Percentiles rank a stretch among this genome's conserved stretches.
Evolutionary conservation across 2,797 vertebrate species (phyloP).

Genomic region (Valencia hispanica): DNA sequence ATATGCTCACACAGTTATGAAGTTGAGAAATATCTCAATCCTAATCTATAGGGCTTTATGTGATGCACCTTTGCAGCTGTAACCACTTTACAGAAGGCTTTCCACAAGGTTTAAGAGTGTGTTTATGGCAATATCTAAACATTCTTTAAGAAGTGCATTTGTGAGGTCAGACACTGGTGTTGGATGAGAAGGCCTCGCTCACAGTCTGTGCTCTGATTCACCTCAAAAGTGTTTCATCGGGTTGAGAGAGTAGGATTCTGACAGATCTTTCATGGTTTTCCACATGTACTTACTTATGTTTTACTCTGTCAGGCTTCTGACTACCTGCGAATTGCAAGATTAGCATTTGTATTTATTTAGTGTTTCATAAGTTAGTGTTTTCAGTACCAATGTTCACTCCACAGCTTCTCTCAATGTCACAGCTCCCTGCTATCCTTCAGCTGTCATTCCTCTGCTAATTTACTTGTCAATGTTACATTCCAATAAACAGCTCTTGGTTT

Average conservation of each 20-base stretch:
- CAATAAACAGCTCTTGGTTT: too few species aligned
- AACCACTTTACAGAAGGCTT: not conserved
- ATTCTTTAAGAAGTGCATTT: not conserved
- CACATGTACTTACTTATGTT: not conserved
- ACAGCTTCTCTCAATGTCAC: too few species aligned
- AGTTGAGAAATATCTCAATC: not conserved
- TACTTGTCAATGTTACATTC: too few species aligned
- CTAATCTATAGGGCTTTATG: not conserved
- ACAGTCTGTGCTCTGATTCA: not conserved
- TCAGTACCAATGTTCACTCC: too few species aligned
- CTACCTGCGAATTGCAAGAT: not conserved
- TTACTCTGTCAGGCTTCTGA: not conserved
- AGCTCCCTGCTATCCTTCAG: too few species aligned
- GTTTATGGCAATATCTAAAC: not conserved
- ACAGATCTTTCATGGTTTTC: not conserved
- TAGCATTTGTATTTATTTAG: not conserved
- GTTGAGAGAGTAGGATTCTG: not conserved
- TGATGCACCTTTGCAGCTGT: not conserved
- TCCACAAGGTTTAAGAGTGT: not conserved
- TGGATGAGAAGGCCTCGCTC: not conserved
- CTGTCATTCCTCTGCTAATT: too few species aligned
- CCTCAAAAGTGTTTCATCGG: not conserved
- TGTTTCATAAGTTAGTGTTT: not conserved
- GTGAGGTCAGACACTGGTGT: not conserved
- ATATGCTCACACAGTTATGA: not conserved